Evolutionary conservation across 92 coral and sea anemone species (phyloP), one percentile per base, ranked within the genome.

Genomic region (Desmophyllum pertusum): DNA sequence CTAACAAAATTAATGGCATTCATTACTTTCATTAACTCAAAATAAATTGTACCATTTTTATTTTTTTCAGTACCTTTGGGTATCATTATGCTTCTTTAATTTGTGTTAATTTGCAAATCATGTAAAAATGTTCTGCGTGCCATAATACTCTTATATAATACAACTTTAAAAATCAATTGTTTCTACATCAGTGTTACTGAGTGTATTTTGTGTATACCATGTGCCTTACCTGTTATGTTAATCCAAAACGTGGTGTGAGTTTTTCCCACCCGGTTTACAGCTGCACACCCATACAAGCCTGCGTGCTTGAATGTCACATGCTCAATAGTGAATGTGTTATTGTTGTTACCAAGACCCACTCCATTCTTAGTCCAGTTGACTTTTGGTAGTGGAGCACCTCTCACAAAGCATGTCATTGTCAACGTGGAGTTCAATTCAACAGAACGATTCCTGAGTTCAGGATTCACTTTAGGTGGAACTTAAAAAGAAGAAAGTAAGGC

Each of bases 201-300:
- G n/a, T n/a, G n/a, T n/a, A n/a, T n/a, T n/a, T n/a, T n/a, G n/a
- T n/a, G n/a, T n/a, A n/a, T n/a, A n/a, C n/a, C 33, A 33, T 10
- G 18, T 18, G 21, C 53, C 53, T 68, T 68, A 68, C 73, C 73
- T 68, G 43, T 68, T 68, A 68, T 43, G 35, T 68, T 43, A 68
- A 68, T 35, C 73, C 73, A 68, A 18, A 68, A 33, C 18, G 46
- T 35, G 1, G n/a, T 17, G 21, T 35, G 37, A 7, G 21, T 9
- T 17, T 68, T 19, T 68, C 73, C 73, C 14, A 27, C 46, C 43
- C 73, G 18, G 45, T 38, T 68, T 68, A 21, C 27, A 4, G 46
- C 73, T 13, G 10, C 14, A 38, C 73, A 68, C 10, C 5, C 73
- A 68, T 68, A 68, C 38, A 14, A 40, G 42, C 73, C 73, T 35